Base-by-base conservation (phyloP, 2,797 vertebrate species). In the Pelochelys cantorii region DNA sequence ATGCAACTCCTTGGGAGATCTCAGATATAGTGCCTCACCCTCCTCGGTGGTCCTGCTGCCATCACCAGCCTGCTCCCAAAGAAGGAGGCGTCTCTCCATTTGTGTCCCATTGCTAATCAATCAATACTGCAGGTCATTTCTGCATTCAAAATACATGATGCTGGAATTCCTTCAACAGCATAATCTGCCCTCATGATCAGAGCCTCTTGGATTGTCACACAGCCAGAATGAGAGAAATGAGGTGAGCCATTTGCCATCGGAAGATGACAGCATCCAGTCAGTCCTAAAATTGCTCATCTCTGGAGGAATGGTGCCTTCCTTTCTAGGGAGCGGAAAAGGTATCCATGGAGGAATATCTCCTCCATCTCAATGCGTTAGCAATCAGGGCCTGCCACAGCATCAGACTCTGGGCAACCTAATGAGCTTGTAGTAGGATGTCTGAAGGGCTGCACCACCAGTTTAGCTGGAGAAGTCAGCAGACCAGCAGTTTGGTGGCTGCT, bases 161-260 rank as follows among this genome's bases (percentile, higher is more conserved):
- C n/a, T 71, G 68, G 65, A 34, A 71, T 37, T 20, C 68, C 68
- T 71, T 71, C 68, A 12, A 34, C 34, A 20, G 34, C 68, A 71
- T 37, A 11, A 3, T 37, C 34, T 71, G 34, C 68, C 20, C 11
- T 37, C 20, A 12, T 37, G n/a, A 34, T 12, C 68, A 37, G 68
- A 37, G 68, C 34, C 11, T 11, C 68, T 37, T 34, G 3, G 68
- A 37, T 71, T 20, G 34, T 37, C 68, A 34, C 10, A 5, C 42
- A 52, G 23, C 7, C 74, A 77, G 42, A 48, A 42, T 48, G 48
- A 77, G 23, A 14, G 42, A 77, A 7, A 23, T 42, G 22, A 48
- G 42, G 6, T 77, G 37, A 20, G 42, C 74, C 87, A 75, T 74
- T 92, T 92, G 89, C 82, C 91, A 37, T 81, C 85, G 94, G 60